Evolutionary conservation across 1,140 invertebrate genomes (phyloP), one percentile per base, ranked within the genome.

Genomic region (Colletes latitarsis): DNA sequence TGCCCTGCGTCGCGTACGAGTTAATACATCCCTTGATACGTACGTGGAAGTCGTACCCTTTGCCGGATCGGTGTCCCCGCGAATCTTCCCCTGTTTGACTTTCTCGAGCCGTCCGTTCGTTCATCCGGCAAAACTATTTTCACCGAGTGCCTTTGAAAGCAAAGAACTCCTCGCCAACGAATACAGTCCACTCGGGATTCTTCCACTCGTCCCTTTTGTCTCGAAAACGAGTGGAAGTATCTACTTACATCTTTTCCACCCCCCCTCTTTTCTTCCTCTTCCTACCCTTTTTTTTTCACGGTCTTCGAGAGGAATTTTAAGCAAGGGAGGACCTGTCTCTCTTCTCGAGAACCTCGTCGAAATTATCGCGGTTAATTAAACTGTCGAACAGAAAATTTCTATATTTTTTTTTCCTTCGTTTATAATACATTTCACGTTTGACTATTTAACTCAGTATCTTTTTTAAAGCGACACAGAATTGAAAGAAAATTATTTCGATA

Each of bases 121-220:
- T 67, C 64, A 30, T 74, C 57, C 39, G 69, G n/a, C 57, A 41
- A 73, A 78, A 82, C 58, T 69, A 74, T 72, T 84, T 73, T 82
- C 82, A 43, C 4, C 57, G 63, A 73, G 52, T 69, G 14, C 53
- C 74, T 81, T 67, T 83, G 75, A 82, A 73, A 19, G 1, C 12
- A 14, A 39, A 58, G 43, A 64, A 84, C 17, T 53, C 15, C 21
- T 17, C 17, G 19, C 12, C 53, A 67, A 21, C 43, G 57, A 53
- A 39, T 30, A 39, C 66, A 39, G 69, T 53, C 30, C 30, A 57
- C 43, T 76, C 63, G 60, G 52, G 52, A 57, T 82, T 79, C 19
- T 74, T 83, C 67, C 14, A 17, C 43, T 43, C 68, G 57, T 39
- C 46, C 57, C 58, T 57, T 17, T 58, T 41, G 19, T 62, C 67